Percentiles rank a stretch among this genome's conserved stretches.
phyloP scores from a whole-genome alignment of 2,888 invertebrate genomes.

The Scaptomyza tumidula region DNA sequence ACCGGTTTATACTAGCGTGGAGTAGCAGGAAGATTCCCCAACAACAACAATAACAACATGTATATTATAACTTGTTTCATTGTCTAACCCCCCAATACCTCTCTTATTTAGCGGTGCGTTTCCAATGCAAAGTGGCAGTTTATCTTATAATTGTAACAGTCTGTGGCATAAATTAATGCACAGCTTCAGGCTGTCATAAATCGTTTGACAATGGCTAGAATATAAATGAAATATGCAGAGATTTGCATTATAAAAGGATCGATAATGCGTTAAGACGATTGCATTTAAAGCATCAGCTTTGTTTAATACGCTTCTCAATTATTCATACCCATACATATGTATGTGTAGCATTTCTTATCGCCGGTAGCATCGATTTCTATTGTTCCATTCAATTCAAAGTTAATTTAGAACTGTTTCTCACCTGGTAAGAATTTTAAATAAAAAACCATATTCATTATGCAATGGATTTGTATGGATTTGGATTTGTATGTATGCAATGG shows the following conservation, averaged over 20 bases:
- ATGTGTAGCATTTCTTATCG: slow-evolving; percentile 24
- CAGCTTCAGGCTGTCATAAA: slow-evolving; percentile 60
- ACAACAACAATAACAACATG: neutral
- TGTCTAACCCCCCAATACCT: slow-evolving; percentile 21
- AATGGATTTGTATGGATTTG: no score
- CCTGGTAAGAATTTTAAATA: slow-evolving; percentile 21
- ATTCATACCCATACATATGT: neutral
- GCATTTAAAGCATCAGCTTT: slow-evolving; percentile 5
- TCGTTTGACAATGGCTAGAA: slow-evolving; percentile 50
- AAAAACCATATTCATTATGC: slow-evolving; percentile 24
- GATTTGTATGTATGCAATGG: slow-evolving; percentile 8
- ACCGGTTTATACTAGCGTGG: slow-evolving; percentile 62
- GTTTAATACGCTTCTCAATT: neutral
- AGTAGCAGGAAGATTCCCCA: slow-evolving; percentile 20
- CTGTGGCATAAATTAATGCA: slow-evolving; percentile 61
- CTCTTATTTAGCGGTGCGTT: slow-evolving; percentile 72
- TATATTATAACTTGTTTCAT: slow-evolving; percentile 14
- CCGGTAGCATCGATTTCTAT: slow-evolving; percentile 62
- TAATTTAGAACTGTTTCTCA: slow-evolving; percentile 55
- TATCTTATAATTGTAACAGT: slow-evolving; percentile 80
- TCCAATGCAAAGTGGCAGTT: slow-evolving; percentile 75
- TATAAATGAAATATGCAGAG: slow-evolving; percentile 48
- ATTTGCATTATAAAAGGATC: slow-evolving; percentile 74
- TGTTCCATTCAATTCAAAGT: slow-evolving; percentile 51
- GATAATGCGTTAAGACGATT: slow-evolving; percentile 8